Percentiles rank a stretch among this genome's conserved stretches.
These are phyloP conservation scores for Pseudachorutes palmiensis DNA, from an alignment of 1,140 invertebrate genomes.

Conservation along the genomic window DNA sequence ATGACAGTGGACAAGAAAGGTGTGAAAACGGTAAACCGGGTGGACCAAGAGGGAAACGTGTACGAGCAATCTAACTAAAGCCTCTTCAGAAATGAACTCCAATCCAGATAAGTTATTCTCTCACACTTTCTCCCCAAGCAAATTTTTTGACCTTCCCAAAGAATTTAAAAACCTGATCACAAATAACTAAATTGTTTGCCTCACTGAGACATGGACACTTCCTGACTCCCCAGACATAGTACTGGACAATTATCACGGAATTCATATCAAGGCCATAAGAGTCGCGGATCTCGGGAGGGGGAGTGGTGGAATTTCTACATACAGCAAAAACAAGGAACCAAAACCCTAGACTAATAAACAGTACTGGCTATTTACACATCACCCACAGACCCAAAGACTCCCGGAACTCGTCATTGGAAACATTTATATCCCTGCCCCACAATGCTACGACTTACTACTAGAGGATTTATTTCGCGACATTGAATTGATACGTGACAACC, in stretches of 20 bases:
- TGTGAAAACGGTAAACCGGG: no score
- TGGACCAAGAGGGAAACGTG: no score
- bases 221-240: not conserved
- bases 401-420: not conserved
- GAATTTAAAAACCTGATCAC: not conserved
- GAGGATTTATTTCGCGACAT: not conserved
- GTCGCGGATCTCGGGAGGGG: not conserved
- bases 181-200: not conserved
- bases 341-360: not conserved
- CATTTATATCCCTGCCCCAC: not conserved
- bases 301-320: not conserved
- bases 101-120: no score
- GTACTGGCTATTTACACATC: not conserved
- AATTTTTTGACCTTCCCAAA: not conserved
- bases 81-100: no score
- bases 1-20: not conserved
- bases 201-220: not conserved
- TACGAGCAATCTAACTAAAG: no score
- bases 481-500: not conserved
- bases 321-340: not conserved
- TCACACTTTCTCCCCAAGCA: not conserved
- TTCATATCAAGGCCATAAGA: not conserved
- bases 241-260: not conserved
- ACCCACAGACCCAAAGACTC: not conserved
- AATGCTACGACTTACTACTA: not conserved